These are phyloP conservation scores for Coptotermes formosanus DNA, from an alignment of 1,140 invertebrate species.

Conservation along the genomic window DNA sequence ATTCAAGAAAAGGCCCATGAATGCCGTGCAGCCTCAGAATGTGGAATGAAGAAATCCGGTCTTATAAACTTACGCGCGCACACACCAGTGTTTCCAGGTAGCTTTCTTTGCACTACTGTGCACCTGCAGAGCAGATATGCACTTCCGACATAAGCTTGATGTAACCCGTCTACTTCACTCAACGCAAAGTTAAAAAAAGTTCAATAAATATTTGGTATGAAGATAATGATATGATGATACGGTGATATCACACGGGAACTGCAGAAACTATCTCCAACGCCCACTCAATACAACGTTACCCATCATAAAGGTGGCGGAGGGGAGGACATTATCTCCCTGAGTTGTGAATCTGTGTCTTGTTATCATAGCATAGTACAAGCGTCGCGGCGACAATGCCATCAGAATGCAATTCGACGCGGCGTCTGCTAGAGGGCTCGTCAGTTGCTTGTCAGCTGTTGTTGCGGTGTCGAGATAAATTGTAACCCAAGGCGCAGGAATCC, in stretches of 20 bases:
- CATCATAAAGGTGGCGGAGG: background rate
- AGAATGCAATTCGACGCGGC: conserved; percentile 26
- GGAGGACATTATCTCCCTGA: conserved; percentile 14
- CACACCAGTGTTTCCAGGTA: too few species aligned
- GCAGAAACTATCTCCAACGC: background rate
- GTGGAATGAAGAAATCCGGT: too few species aligned
- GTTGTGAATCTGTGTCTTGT: conserved; percentile 15
- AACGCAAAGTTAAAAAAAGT: background rate
- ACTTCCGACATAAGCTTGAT: background rate
- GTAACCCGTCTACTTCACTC: background rate
- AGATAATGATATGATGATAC: background rate
- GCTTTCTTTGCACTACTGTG: too few species aligned
- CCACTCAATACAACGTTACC: conserved; percentile 11
- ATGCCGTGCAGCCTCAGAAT: too few species aligned
- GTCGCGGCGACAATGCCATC: conserved; percentile 25
- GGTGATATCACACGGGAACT: background rate
- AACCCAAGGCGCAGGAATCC: background rate
- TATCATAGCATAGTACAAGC: conserved; percentile 15
- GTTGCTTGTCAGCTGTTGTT: conserved; percentile 24
- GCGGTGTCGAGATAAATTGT: background rate
- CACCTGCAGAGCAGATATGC: too few species aligned
- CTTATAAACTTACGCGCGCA: too few species aligned
- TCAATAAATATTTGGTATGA: background rate
- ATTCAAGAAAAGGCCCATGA: too few species aligned
- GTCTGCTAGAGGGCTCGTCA: conserved; percentile 28